Base-by-base conservation (phyloP, 2,888 invertebrate species). In the Hymenopus coronatus region DNA sequence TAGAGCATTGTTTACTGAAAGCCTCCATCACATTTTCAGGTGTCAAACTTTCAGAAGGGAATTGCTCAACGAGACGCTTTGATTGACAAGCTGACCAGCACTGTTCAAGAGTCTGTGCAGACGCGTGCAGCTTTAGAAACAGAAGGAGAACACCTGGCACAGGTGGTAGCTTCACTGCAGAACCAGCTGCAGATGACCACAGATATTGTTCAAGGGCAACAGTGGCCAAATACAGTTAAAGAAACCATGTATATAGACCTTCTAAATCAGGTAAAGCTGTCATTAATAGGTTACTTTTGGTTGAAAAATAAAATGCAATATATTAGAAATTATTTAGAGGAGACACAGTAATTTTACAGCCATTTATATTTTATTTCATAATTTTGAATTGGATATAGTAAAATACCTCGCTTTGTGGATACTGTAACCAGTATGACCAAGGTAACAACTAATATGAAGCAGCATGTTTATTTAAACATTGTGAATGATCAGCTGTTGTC, bases 71-170 rank as follows among this genome's bases (percentile, higher is more conserved):
- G 97, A 91, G 96, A 97, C 92, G 94, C 95, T 91, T 93, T 96
- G 92, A 97, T 97, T 91, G 95, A 96, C 91, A 95, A 97, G 93
- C 94, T 97, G 89, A 96, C 95, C 90, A 94, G 95, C 91, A 96
- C 96, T 54, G 94, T 97, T 91, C 95, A 96, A 93, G 95, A 96
- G 92, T 96, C 96, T 0, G 93, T 96, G 81, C 93, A 93, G 33
- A 95, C 95, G 88, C 94, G 96, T 89, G 95, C 96, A 91, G 94
- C 95, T 90, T 93, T 96, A 84, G 94, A 95, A 91, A 91, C 92
- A 83, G 95, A 96, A 91, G 95, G 96, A 90, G 94, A 95, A 70
- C 94, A 95, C 91, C 95, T 96, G 27, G 94, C 94, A 0, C 93
- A 93, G 15, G 96, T 96, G 92, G 94, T 96, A 25, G 94, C 94